Conservation (phyloP, 2,888 invertebrate species). For the Amblyjoppa proteus region DNA sequence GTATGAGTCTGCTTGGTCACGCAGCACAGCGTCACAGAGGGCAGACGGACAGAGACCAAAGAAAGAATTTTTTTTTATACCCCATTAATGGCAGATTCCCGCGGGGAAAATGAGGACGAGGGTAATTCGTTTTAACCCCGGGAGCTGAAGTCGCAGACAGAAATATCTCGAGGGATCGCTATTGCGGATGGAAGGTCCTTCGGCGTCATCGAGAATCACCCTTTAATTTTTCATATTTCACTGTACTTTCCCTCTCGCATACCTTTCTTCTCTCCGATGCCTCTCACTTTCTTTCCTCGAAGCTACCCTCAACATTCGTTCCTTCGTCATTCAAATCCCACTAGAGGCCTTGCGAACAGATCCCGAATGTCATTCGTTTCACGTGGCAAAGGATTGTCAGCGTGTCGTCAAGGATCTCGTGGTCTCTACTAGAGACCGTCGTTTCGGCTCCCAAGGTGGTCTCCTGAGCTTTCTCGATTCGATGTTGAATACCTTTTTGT, state of each 20-base stretch:
- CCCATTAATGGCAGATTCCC: conserved; percentile 64
- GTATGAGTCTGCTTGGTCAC: conserved; percentile 33
- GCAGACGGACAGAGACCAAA: conserved; percentile 43
- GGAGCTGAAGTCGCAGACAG: conserved; percentile 26
- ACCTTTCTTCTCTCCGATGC: background rate
- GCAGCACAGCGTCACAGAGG: conserved; percentile 42
- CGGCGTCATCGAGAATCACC: conserved; percentile 40
- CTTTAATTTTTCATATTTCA: conserved; percentile 27
- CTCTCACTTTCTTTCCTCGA: conserved; percentile 24
- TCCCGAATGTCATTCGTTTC: conserved; percentile 64
- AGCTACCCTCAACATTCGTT: conserved; percentile 45
- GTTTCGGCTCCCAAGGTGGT: conserved; percentile 40
- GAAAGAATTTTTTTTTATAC: conserved; percentile 54
- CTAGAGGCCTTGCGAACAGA: conserved; percentile 18
- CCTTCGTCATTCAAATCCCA: conserved; percentile 48
- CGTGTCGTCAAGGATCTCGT: conserved; percentile 47
- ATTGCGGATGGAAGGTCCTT: conserved; percentile 53
- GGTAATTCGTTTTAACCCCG: conserved; percentile 30
- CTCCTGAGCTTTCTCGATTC: conserved; percentile 37
- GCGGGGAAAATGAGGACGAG: conserved; percentile 47
- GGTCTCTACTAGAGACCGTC: conserved; percentile 12
- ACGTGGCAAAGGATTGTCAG: conserved; percentile 65
- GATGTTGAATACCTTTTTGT: background rate
- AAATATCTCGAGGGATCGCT: conserved; percentile 31
- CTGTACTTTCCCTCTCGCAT: background rate